Percentiles rank a stretch among this genome's conserved stretches.
These are phyloP conservation scores for Anastatus disparis DNA, from an alignment of 1,140 invertebrate species.

Conservation along the genomic window DNA sequence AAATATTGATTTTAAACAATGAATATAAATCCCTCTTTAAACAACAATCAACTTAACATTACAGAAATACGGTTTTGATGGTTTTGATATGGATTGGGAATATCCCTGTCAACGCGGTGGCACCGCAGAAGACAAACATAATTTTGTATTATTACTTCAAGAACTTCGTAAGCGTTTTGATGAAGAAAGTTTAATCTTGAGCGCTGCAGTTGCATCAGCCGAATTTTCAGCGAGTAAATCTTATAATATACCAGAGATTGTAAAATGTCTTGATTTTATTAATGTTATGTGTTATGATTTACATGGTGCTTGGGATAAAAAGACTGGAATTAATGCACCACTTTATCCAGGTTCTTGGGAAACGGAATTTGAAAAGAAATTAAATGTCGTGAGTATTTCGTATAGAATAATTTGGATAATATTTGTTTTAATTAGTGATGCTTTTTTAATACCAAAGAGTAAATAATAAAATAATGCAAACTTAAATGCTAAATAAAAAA, in stretches of 20 bases:
- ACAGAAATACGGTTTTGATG: conserved; percentile 76
- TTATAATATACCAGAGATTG: conserved; percentile 70
- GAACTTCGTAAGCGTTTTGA: conserved; percentile 63
- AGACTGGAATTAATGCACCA: conserved; percentile 71
- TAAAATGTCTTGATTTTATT: conserved; percentile 72
- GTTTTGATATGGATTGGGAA: conserved; percentile 85
- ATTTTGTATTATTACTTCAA: conserved; percentile 64
- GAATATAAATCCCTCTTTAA: too few species aligned
- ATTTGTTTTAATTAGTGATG: too few species aligned
- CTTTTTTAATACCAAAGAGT: too few species aligned
- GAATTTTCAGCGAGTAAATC: conserved; percentile 60
- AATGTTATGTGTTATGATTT: conserved; percentile 79
- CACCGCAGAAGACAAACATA: conserved; percentile 63
- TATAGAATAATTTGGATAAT: too few species aligned
- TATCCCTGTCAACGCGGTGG: conserved; percentile 71
- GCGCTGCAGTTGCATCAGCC: conserved; percentile 67
- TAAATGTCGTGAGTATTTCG: conserved; percentile 64
- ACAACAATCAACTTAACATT: too few species aligned
- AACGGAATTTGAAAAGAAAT: conserved; percentile 54
- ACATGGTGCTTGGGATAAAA: conserved; percentile 72
- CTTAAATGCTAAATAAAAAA: too few species aligned
- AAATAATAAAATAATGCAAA: too few species aligned
- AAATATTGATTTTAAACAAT: too few species aligned
- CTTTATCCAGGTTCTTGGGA: conserved; percentile 68
- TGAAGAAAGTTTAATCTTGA: conserved; percentile 58